Percentiles rank a stretch among this genome's conserved stretches.
Evolutionary conservation across 2,888 invertebrate genomes (phyloP).

Genomic region (Epirrita christyi): DNA sequence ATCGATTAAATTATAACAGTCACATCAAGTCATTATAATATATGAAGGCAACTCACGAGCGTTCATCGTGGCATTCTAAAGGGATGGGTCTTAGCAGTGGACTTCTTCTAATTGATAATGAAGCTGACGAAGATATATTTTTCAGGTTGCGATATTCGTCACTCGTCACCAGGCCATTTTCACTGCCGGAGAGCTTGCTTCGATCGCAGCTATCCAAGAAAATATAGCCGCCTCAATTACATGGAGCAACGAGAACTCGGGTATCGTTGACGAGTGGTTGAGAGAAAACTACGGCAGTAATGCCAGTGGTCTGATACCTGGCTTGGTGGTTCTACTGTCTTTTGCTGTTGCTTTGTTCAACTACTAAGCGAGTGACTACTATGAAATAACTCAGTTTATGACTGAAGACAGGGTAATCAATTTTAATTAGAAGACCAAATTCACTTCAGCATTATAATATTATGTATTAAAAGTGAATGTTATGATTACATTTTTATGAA

Average conservation of each 20-base stretch:
- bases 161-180: slow-evolving; percentile 55
- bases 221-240: slow-evolving; percentile 70
- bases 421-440: no score
- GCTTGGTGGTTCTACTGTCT: slow-evolving; percentile 57
- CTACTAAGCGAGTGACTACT: slow-evolving; percentile 36
- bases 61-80: no score
- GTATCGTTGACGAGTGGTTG: slow-evolving; percentile 62
- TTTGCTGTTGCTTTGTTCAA: slow-evolving; percentile 52
- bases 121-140: neutral
- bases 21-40: no score
- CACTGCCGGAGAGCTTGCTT: slow-evolving; percentile 66
- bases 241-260: slow-evolving; percentile 61
- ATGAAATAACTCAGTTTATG: no score
- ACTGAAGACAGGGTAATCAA: no score
- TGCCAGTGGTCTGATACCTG: slow-evolving; percentile 53
- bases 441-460: no score
- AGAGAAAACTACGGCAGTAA: slow-evolving; percentile 50
- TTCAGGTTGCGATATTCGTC: slow-evolving; percentile 59
- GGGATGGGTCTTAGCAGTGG: no score
- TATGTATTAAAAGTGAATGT: neutral
- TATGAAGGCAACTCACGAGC: no score
- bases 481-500: neutral
- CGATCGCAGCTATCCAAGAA: slow-evolving; percentile 64
- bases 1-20: no score
- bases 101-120: no score